A percentile compares a stretch with the other conserved stretches of the same genome.
Evolutionary conservation across 2,888 invertebrate species (phyloP).

Genomic region (Calameuta pallipes): DNA sequence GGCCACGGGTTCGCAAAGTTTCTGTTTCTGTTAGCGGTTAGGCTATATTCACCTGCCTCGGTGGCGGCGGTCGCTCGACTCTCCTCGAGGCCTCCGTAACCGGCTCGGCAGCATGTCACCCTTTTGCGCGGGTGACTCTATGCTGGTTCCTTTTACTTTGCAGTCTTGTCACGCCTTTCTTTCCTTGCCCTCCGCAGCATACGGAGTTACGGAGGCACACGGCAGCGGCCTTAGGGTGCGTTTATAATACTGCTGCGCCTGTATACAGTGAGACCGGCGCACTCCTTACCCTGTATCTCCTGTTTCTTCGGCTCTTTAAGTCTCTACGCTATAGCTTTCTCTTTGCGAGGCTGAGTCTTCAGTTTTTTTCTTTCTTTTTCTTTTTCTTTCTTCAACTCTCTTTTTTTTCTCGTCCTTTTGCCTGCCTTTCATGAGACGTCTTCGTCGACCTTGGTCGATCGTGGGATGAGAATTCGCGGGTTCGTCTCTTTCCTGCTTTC

Average conservation of each 20-base stretch:
- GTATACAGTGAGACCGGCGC: background rate
- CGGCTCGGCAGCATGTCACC: slow-evolving; percentile 66
- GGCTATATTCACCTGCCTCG: slow-evolving; percentile 31
- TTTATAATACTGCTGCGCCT: background rate
- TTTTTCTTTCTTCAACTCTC: background rate
- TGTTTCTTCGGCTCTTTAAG: background rate
- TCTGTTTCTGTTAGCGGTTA: slow-evolving; percentile 44
- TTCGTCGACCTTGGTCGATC: background rate
- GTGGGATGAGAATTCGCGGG: background rate
- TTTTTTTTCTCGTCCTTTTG: background rate
- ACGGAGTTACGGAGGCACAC: slow-evolving; percentile 36
- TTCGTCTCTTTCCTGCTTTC: background rate
- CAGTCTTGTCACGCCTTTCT: slow-evolving; percentile 63
- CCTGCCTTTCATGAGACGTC: background rate
- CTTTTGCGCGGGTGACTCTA: slow-evolving; percentile 65
- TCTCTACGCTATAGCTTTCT: background rate
- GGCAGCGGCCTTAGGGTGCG: background rate
- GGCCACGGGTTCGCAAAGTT: slow-evolving; percentile 6
- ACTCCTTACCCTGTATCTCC: background rate
- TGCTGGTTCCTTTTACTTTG: slow-evolving; percentile 61
- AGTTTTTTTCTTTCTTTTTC: background rate
- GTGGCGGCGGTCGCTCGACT: slow-evolving; percentile 5
- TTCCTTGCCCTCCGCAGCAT: slow-evolving; percentile 47
- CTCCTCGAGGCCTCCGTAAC: slow-evolving; percentile 49
- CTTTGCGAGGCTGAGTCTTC: background rate